Evolutionary conservation across 1,140 invertebrate species (phyloP).

Genomic region (Sitobion miscanthi): DNA sequence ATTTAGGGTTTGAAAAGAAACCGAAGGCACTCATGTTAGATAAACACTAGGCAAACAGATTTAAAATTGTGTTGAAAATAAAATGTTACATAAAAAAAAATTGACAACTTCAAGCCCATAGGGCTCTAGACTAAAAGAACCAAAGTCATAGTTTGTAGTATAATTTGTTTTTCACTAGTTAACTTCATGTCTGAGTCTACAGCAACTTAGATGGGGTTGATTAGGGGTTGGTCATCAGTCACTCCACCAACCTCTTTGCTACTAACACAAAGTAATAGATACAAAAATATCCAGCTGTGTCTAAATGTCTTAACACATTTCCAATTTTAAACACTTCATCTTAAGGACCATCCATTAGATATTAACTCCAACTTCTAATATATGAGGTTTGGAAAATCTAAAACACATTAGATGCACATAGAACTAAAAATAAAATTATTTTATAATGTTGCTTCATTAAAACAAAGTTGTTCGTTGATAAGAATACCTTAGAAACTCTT

Average conservation of each 20-base stretch:
- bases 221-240: conserved; percentile 43
- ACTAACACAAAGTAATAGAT: conserved; percentile 41
- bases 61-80: conserved; percentile 7
- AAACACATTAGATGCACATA: conserved; percentile 41
- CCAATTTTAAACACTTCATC: conserved; percentile 30
- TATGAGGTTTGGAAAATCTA: conserved; percentile 47
- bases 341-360: conserved; percentile 44
- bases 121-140: not conserved
- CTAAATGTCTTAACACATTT: conserved; percentile 18
- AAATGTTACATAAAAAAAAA: conserved; percentile 35
- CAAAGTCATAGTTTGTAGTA: not conserved
- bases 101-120: conserved; percentile 3
- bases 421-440: conserved; percentile 50
- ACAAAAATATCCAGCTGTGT: conserved; percentile 32
- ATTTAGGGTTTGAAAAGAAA: not conserved
- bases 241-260: conserved; percentile 47
- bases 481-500: conserved; percentile 42
- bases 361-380: conserved; percentile 43
- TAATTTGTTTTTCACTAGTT: not conserved
- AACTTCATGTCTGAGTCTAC: conserved; percentile 38
- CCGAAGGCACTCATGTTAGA: not conserved
- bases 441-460: conserved; percentile 31
- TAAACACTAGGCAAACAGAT: conserved; percentile 16
- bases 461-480: conserved; percentile 34
- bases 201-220: conserved; percentile 40